Evolutionary conservation across 1,140 invertebrate genomes (phyloP).

Genomic region (Chrysoperla carnea): DNA sequence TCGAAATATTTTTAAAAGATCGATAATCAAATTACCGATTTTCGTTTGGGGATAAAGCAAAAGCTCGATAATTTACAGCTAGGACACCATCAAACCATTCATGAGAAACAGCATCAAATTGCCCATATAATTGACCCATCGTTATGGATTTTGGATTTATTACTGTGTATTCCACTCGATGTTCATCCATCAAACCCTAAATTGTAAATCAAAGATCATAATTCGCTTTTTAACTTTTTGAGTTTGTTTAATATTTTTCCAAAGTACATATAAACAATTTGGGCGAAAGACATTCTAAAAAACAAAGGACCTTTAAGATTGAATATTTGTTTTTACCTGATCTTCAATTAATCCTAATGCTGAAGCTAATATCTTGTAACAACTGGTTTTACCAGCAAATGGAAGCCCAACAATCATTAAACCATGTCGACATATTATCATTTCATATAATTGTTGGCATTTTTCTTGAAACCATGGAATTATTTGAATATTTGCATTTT

Average conservation of each 20-base stretch:
- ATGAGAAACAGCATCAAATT: conserved; percentile 87
- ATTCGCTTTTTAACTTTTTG: too few relatives aligned
- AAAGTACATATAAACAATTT: conserved; percentile 1
- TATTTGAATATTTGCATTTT: conserved; percentile 61
- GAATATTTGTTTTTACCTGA: conserved; percentile 32
- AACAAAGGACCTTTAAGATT: too few relatives aligned
- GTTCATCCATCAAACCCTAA: conserved; percentile 58
- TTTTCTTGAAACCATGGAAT: conserved; percentile 76
- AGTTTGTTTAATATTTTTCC: not conserved
- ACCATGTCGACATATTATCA: conserved; percentile 85
- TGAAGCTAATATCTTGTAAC: conserved; percentile 59
- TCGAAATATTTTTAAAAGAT: not conserved
- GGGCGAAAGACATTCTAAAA: too few relatives aligned
- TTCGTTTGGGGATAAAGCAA: conserved; percentile 61
- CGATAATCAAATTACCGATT: conserved; percentile 30
- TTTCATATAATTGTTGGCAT: conserved; percentile 85
- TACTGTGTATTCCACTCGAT: conserved; percentile 73
- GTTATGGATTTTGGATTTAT: conserved; percentile 95
- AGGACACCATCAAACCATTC: conserved; percentile 90
- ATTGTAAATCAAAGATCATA: too few relatives aligned
- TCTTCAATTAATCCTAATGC: conserved; percentile 66
- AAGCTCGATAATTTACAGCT: conserved; percentile 78
- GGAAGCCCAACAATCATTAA: conserved; percentile 84
- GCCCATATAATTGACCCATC: conserved; percentile 88
- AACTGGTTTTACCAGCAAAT: conserved; percentile 70